Conservation (phyloP, 2,797 vertebrate genomes). For the Eupleurogrammus muticus region DNA sequence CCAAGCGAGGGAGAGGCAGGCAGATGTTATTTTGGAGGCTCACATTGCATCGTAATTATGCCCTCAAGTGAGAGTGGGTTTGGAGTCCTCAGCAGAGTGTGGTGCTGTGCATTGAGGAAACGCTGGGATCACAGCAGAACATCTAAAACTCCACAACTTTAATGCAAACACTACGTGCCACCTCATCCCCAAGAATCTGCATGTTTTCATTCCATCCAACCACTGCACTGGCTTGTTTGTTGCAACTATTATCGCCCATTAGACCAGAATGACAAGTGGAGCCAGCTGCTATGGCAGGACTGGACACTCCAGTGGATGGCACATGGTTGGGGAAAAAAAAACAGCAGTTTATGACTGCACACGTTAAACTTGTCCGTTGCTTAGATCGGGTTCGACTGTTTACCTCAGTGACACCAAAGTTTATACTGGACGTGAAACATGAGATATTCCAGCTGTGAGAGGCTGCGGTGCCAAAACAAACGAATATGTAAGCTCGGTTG, state of each 20-base stretch:
- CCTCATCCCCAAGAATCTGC: conserved; percentile 15
- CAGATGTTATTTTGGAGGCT: conserved; percentile 77
- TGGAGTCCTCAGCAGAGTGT: conserved; percentile 33
- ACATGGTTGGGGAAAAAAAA: background rate
- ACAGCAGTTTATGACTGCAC: background rate
- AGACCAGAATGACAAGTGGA: background rate
- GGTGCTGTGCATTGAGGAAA: conserved; percentile 24
- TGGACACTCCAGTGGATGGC: background rate
- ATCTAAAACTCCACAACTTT: conserved; percentile 31
- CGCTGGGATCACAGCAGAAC: conserved; percentile 7
- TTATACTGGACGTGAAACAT: background rate
- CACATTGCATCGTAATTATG: conserved; percentile 68
- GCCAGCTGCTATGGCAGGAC: background rate
- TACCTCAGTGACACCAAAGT: background rate
- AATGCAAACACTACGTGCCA: conserved; percentile 8
- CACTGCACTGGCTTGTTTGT: background rate
- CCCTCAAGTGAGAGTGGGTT: conserved; percentile 54
- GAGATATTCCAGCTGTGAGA: background rate
- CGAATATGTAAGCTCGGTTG: background rate
- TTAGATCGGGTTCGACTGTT: background rate
- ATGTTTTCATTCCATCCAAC: conserved; percentile 51
- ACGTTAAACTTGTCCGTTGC: conserved; percentile 2
- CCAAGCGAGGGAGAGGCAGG: conserved; percentile 69
- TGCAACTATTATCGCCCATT: conserved; percentile 20
- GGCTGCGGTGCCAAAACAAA: background rate